These are phyloP conservation scores for Neomorphus geoffroyi DNA, from an alignment of 2,797 vertebrate species.

Conservation along the genomic window DNA sequence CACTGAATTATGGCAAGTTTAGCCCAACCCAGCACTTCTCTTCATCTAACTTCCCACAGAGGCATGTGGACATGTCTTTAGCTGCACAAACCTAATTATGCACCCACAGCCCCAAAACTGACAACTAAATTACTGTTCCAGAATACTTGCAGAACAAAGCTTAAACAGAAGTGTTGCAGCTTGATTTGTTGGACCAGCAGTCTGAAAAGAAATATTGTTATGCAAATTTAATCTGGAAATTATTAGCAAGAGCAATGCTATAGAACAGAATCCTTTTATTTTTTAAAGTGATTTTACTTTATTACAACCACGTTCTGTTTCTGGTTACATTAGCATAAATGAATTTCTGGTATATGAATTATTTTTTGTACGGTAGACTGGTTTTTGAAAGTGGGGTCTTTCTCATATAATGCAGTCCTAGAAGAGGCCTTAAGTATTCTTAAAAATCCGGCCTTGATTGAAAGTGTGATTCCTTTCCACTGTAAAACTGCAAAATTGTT, in stretches of 20 bases:
- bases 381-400: not conserved
- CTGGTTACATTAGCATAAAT: not conserved
- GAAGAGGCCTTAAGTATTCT: not conserved
- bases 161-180: not conserved
- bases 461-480: not conserved
- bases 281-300: not conserved
- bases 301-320: not conserved
- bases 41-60: not conserved
- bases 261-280: not conserved
- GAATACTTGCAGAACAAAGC: constrained; percentile 24
- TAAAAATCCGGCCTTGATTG: not conserved
- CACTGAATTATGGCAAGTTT: not conserved
- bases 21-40: not conserved
- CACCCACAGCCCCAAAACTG: not conserved
- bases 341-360: not conserved
- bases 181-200: constrained; percentile 33
- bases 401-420: not conserved
- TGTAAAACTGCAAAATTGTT: not conserved
- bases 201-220: constrained; percentile 23
- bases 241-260: not conserved
- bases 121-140: constrained; percentile 36
- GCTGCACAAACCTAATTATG: constrained; percentile 30
- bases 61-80: not conserved
- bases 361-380: not conserved
- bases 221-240: constrained; percentile 43